Percentiles rank a stretch among this genome's conserved stretches.
Evolutionary conservation across 2,888 invertebrate species (phyloP).

Genomic region (Chrysopilus asiliformis): DNA sequence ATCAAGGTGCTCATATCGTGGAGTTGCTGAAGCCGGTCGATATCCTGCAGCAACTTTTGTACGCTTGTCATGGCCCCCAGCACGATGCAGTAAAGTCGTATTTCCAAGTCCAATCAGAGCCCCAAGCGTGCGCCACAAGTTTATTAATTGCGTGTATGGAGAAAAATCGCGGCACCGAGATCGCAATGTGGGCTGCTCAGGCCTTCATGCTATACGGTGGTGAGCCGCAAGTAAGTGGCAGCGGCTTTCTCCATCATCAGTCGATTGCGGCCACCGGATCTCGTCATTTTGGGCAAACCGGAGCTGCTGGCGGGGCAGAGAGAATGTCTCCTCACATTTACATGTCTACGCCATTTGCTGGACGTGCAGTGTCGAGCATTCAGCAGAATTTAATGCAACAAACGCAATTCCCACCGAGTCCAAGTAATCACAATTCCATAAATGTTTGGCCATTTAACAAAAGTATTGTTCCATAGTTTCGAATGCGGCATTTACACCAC

Average conservation of each 20-base stretch:
- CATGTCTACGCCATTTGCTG: constrained; percentile 31
- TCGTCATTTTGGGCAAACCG: constrained; percentile 4
- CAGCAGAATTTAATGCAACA: constrained; percentile 33
- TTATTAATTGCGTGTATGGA: constrained; percentile 71
- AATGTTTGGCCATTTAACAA: not conserved
- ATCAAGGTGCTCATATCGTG: constrained; percentile 76
- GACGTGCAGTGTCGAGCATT: constrained; percentile 9
- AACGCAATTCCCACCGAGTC: constrained; percentile 34
- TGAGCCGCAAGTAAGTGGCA: constrained; percentile 40
- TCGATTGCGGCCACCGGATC: no score
- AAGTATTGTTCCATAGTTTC: not conserved
- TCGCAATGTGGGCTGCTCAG: constrained; percentile 77
- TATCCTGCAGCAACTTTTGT: constrained; percentile 64
- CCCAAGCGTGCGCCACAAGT: constrained; percentile 83
- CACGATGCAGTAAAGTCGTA: constrained; percentile 72
- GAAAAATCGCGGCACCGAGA: constrained; percentile 42
- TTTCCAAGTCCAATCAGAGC: constrained; percentile 68
- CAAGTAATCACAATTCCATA: constrained; percentile 26
- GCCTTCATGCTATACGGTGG: constrained; percentile 89
- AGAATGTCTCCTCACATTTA: constrained; percentile 26
- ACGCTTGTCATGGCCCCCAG: constrained; percentile 75
- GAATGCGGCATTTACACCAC: no score
- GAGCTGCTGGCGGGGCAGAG: constrained; percentile 7
- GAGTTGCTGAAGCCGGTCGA: constrained; percentile 79
- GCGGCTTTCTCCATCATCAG: constrained; percentile 13